Conservation (phyloP, 2,888 invertebrate genomes). For the Andrena marginata region DNA sequence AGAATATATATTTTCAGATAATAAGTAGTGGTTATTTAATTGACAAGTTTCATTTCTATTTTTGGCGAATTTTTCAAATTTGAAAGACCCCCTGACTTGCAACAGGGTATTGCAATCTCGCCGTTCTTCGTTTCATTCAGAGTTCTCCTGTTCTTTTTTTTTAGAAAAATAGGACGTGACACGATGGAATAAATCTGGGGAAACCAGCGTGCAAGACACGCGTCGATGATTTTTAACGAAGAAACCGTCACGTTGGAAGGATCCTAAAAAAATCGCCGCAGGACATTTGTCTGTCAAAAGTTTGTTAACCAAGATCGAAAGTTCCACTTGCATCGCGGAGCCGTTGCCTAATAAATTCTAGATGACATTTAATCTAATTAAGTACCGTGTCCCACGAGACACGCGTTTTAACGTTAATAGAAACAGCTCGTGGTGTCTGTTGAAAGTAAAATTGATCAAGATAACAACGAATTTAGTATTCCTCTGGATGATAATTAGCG, state of each 20-base stretch:
- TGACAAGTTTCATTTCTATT: background rate
- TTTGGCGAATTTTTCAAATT: background rate
- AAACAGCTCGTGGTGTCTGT: background rate
- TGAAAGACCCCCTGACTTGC: too few species aligned
- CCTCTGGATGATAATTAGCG: background rate
- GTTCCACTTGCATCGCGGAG: constrained; percentile 13
- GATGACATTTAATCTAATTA: background rate
- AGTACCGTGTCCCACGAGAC: background rate
- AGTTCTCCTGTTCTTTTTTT: background rate
- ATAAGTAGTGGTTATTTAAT: too few species aligned
- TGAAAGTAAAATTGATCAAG: background rate
- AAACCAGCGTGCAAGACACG: constrained; percentile 11
- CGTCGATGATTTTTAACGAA: constrained; percentile 37
- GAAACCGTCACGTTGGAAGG: constrained; percentile 59
- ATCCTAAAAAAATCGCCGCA: constrained; percentile 2
- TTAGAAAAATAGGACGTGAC: background rate
- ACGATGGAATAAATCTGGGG: too few species aligned
- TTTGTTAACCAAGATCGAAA: constrained; percentile 50
- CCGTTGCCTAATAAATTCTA: constrained; percentile 16
- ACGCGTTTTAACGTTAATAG: background rate
- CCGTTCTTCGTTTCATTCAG: background rate
- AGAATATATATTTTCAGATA: too few species aligned
- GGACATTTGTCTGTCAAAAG: constrained; percentile 31
- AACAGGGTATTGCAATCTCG: too few species aligned
- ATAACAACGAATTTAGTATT: constrained; percentile 3